Base-by-base conservation (phyloP, 2,797 vertebrate species). In the Muscicapa comitata region DNA sequence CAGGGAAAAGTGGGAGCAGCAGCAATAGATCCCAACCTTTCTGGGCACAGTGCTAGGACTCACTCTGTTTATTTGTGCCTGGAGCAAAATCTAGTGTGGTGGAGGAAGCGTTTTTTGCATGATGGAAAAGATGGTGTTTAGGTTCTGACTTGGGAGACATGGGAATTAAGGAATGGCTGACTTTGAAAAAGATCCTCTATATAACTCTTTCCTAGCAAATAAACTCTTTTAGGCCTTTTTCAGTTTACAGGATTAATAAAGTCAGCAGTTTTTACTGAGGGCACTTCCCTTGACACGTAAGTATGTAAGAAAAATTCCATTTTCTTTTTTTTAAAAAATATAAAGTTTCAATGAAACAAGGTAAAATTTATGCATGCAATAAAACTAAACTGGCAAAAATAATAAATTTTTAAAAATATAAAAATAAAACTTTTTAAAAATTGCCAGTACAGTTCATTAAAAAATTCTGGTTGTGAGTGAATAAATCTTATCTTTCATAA, bases 41-140 rank as follows among this genome's bases (percentile, higher is more conserved):
- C 72, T 40, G 82, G 82, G 91, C 78, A 80, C 54, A 29, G 75
- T 40, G 59, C 53, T 74, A 35, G 76, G 79, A 62, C 76, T 91
- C 91, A 80, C 43, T 77, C 58, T 90, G 85, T 91, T 93, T 91
- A 90, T 94, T 94, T 96, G 82, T 66, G 90, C 93, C 93, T 93
- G 90, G 54, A 93, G 93, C 90, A 90, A 95, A 93, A 79, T 26
- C 72, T 37, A 53, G 33, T 5, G 2, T 26, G 25, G 57, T 6
- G 80, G 42, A 33, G 81, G 75, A 94, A 88, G 81, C 43, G 65
- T 28, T 83, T 96, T 80, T 57, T 61, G 45, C 75, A 65, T 47
- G 45, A 80, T 19, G 63, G 85, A 86, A 93, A 93, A 77, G 51
- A 51, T 15, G 43, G 79, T 83, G 62, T 94, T 94, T 91, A 61